phyloP scores from a whole-genome alignment of 1,140 invertebrate genomes.

The Ceratosolen solmsi region DNA sequence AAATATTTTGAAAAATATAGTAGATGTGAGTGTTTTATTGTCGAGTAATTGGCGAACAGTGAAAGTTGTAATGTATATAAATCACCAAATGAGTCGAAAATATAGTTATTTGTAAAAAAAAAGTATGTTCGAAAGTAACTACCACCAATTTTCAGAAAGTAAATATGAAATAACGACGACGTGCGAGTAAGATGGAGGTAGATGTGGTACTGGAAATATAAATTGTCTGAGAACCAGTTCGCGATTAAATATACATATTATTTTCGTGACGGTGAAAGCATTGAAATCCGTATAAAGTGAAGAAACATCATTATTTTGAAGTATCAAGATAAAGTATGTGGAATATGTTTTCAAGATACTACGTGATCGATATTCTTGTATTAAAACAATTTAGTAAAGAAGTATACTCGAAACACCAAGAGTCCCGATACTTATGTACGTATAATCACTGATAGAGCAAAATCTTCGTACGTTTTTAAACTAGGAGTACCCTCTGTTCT shows the following conservation, averaged over 20 bases:
- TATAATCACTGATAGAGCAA: neutral
- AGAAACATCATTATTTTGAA: neutral
- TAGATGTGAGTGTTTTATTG: too few species aligned
- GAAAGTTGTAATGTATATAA: neutral
- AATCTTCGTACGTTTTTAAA: neutral
- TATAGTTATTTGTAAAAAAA: neutral
- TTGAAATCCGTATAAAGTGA: neutral
- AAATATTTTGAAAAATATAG: too few species aligned
- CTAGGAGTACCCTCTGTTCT: neutral
- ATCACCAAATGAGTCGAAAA: neutral
- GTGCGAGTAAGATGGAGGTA: neutral
- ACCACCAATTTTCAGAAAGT: neutral
- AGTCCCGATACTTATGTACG: neutral
- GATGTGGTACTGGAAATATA: neutral
- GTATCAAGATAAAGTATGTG: neutral
- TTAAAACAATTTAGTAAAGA: neutral
- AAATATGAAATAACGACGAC: neutral
- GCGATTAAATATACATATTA: neutral
- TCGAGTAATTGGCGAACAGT: neutral
- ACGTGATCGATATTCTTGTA: neutral
- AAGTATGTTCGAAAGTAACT: neutral
- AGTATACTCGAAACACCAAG: neutral
- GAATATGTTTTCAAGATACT: neutral
- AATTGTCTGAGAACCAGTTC: conserved; percentile 5
- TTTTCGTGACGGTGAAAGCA: neutral